Conservation (phyloP, 2,888 invertebrate genomes). For the Hemicrepidius hirtus region DNA sequence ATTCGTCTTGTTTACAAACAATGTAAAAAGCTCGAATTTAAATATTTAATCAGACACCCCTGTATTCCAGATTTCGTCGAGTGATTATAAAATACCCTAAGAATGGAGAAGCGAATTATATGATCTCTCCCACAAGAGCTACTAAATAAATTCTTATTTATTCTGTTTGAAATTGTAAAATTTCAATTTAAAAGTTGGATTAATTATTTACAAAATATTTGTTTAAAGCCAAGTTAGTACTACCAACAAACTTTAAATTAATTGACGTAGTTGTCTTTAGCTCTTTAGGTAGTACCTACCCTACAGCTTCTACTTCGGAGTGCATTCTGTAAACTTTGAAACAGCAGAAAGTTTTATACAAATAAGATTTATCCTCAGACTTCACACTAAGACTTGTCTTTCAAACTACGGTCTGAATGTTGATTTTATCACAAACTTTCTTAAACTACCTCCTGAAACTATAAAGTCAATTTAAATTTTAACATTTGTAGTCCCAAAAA, state of each 20-base stretch:
- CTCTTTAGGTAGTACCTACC: constrained; percentile 17
- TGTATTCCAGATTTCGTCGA: too few species aligned
- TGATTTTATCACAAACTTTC: constrained; percentile 14
- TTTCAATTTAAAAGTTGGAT: too few species aligned
- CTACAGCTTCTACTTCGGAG: constrained; percentile 12
- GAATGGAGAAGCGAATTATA: too few species aligned
- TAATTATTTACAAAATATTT: neutral
- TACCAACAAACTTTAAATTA: constrained; percentile 7
- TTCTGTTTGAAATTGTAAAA: too few species aligned
- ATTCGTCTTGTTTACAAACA: too few species aligned
- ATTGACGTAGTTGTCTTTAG: constrained; percentile 2
- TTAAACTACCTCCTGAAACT: neutral
- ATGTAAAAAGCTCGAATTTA: too few species aligned
- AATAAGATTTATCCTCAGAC: constrained; percentile 24
- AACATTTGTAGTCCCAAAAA: neutral
- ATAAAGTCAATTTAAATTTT: constrained; percentile 29
- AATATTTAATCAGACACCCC: too few species aligned
- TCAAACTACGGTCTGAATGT: constrained; percentile 2
- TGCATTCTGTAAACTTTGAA: constrained; percentile 14
- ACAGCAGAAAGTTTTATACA: constrained; percentile 17
- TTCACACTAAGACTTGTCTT: constrained; percentile 23
- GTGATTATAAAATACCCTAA: too few species aligned
- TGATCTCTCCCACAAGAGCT: too few species aligned
- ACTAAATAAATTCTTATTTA: too few species aligned
- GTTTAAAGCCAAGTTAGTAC: neutral